Percentiles rank a stretch among this genome's conserved stretches.
Conservation (phyloP, 2,888 invertebrate genomes). For the Andrena bicolor region DNA sequence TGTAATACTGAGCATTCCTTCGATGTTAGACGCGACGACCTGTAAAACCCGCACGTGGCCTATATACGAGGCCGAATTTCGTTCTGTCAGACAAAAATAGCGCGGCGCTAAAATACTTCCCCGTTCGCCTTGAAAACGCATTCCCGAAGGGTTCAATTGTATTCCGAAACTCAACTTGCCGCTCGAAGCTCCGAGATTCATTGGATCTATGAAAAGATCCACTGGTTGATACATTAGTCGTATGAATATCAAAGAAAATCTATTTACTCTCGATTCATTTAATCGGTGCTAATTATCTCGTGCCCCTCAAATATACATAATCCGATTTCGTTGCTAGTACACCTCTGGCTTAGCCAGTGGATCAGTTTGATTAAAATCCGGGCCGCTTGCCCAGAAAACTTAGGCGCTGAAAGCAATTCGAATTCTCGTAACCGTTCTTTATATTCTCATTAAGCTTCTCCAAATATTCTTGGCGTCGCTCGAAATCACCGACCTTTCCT, state of each 20-base stretch:
- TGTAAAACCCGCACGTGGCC: slow-evolving; percentile 72
- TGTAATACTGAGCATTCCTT: background rate
- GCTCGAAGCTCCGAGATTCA: background rate
- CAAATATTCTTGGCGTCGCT: background rate
- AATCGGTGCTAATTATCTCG: slow-evolving; percentile 9
- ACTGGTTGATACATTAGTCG: background rate
- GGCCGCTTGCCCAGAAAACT: slow-evolving; percentile 59
- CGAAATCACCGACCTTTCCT: background rate
- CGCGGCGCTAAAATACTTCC: slow-evolving; percentile 72
- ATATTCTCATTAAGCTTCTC: background rate
- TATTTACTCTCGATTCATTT: background rate
- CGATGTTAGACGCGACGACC: slow-evolving; percentile 31
- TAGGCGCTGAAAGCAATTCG: slow-evolving; percentile 6
- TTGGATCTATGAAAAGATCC: background rate
- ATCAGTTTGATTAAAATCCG: slow-evolving; percentile 36
- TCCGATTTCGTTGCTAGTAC: slow-evolving; percentile 33
- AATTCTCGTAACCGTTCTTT: background rate
- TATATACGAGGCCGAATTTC: slow-evolving; percentile 76
- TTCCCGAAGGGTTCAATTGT: slow-evolving; percentile 47
- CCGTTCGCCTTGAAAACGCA: slow-evolving; percentile 71
- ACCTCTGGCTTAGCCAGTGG: slow-evolving; percentile 23
- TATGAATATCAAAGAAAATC: background rate
- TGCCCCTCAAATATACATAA: background rate
- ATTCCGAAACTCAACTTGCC: background rate
- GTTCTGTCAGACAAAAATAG: slow-evolving; percentile 76